Evolutionary conservation across 2,888 invertebrate genomes (phyloP).

Genomic region (Erpobdella octoculata): DNA sequence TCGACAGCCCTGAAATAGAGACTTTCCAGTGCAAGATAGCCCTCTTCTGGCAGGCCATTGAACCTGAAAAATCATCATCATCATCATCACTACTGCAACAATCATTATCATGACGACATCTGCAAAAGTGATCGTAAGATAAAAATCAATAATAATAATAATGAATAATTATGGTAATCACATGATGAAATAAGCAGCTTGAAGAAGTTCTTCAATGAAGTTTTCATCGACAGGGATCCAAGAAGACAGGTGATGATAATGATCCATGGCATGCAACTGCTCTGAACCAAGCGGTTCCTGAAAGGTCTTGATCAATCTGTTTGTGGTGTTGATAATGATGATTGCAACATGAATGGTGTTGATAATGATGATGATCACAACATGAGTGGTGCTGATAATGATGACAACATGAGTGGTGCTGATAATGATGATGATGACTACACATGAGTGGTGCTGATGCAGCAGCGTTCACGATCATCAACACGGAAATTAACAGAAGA

Average conservation of each 20-base stretch:
- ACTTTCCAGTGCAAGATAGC: not conserved
- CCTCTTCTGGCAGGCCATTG: slow-evolving; percentile 4
- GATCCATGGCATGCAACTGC: not conserved
- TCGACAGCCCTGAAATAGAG: not conserved
- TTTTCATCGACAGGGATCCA: not conserved
- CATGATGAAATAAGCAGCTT: not conserved
- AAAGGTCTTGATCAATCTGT: not conserved
- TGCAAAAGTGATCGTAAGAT: not conserved
- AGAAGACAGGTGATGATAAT: not conserved
- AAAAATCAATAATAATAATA: not conserved
- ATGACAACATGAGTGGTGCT: not conserved
- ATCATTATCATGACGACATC: not conserved
- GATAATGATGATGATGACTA: too few species aligned
- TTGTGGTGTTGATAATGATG: not conserved
- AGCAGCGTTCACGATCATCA: too few species aligned
- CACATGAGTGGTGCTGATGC: too few species aligned
- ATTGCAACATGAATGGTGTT: not conserved
- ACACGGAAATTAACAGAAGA: too few species aligned
- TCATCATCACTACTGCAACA: not conserved
- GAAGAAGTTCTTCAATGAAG: not conserved
- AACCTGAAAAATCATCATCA: not conserved
- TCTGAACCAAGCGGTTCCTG: not conserved
- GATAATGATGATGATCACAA: not conserved
- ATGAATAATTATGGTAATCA: not conserved
- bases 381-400: not conserved